These are phyloP conservation scores for Corvus cornix DNA, from an alignment of 2,113 vertebrate genomes.

Conservation along the genomic window DNA sequence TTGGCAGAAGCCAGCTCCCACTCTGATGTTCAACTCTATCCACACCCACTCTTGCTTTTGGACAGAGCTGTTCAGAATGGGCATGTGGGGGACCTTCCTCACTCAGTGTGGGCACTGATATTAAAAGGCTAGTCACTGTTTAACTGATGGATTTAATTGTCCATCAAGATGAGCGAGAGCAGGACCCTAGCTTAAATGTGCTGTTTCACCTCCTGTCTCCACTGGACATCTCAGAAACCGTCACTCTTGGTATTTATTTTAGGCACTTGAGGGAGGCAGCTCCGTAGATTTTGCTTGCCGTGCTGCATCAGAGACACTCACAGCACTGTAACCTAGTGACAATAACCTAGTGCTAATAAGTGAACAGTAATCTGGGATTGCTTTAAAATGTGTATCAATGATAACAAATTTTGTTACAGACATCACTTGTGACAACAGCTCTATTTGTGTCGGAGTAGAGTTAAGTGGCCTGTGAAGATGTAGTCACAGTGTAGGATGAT, in stretches of 20 bases:
- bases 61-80: not conserved
- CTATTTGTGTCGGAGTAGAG: accelerated
- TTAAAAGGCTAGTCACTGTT: not conserved
- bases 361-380: not conserved
- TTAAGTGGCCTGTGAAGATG: not conserved
- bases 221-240: not conserved
- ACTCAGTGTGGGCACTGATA: too few species aligned
- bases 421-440: not conserved
- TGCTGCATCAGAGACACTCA: not conserved
- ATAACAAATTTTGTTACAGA: not conserved
- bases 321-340: not conserved
- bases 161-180: not conserved
- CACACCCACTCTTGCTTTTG: not conserved
- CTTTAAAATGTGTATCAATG: not conserved
- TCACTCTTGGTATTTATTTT: not conserved
- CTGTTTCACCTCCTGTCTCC: not conserved
- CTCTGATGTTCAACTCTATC: not conserved
- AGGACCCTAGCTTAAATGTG: not conserved
- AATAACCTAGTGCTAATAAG: not conserved
- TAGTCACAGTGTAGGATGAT: not conserved
- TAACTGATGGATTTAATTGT: not conserved
- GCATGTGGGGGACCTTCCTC: not conserved
- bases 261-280: not conserved
- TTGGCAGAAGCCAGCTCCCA: not conserved
- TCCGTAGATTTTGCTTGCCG: not conserved